Conservation (phyloP, 2,888 invertebrate genomes). For the Allophyes oxyacanthae region DNA sequence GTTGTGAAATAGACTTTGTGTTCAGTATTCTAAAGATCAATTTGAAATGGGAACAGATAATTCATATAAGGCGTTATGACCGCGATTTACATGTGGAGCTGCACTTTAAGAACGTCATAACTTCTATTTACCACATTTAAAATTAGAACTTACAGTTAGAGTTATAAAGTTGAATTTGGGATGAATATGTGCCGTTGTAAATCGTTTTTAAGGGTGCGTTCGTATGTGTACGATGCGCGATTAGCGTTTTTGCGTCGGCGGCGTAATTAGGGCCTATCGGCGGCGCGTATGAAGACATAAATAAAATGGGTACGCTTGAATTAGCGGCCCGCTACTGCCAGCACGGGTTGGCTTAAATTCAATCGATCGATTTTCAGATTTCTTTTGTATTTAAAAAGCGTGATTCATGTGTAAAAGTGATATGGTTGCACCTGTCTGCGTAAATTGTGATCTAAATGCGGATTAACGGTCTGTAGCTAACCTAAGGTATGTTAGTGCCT, state of each 20-base stretch:
- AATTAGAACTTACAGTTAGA: conserved; percentile 7
- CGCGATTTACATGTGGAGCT: conserved; percentile 31
- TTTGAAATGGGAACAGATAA: conserved; percentile 2
- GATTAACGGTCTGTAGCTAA: conserved; percentile 20
- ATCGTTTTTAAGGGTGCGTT: conserved; percentile 52
- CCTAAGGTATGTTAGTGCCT: background rate
- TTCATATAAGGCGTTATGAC: conserved; percentile 47
- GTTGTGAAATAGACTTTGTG: conserved; percentile 20
- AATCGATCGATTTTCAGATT: conserved; percentile 76
- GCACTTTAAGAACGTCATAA: conserved; percentile 41
- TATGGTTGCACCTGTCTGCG: conserved; percentile 38
- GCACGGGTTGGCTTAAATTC: conserved; percentile 75
- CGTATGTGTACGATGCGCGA: conserved; percentile 78
- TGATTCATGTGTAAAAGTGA: conserved; percentile 34
- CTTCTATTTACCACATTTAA: background rate
- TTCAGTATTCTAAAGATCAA: conserved; percentile 3
- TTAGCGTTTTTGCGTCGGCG: conserved; percentile 86
- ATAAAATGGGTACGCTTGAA: conserved; percentile 83
- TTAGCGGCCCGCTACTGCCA: conserved; percentile 74
- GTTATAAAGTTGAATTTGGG: conserved; percentile 25
- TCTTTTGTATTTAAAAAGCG: conserved; percentile 60
- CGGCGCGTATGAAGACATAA: conserved; percentile 89
- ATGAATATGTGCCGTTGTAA: conserved; percentile 30
- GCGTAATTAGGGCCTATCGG: conserved; percentile 88
- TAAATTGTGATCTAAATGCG: conserved; percentile 17